Conservation (phyloP, 2,113 vertebrate species). For the Zapornia atra region DNA sequence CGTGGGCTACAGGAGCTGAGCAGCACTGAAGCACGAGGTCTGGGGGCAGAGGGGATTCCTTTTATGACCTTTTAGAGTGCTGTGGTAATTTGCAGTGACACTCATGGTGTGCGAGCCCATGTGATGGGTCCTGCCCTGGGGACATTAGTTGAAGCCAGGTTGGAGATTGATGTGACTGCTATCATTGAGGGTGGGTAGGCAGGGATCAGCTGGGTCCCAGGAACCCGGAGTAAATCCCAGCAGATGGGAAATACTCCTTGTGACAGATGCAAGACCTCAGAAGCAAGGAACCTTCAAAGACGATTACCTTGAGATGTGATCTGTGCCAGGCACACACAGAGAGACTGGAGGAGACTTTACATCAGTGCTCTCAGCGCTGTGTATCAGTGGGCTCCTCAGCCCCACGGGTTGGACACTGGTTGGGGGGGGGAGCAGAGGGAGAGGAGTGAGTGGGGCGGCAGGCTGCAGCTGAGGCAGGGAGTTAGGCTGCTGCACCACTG, state of each 20-base stretch:
- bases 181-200: neutral
- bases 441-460: neutral
- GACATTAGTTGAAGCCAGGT: neutral
- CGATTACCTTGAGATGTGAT: constrained; percentile 5
- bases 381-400: neutral
- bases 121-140: neutral
- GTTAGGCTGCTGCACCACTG: neutral
- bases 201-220: neutral
- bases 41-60: neutral
- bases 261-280: constrained; percentile 50
- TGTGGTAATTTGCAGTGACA: neutral
- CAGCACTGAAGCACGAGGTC: neutral
- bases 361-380: neutral
- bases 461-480: neutral
- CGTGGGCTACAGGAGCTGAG: neutral
- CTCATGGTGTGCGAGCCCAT: neutral
- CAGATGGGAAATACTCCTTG: constrained; percentile 40
- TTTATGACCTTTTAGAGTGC: neutral
- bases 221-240: neutral
- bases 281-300: constrained; percentile 40
- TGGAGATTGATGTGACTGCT: neutral
- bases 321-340: neutral
- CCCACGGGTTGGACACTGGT: neutral
- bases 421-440: neutral
- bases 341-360: neutral